phyloP scores from a whole-genome alignment of 1,140 invertebrate species.

The Acromyrmex echinatior region DNA sequence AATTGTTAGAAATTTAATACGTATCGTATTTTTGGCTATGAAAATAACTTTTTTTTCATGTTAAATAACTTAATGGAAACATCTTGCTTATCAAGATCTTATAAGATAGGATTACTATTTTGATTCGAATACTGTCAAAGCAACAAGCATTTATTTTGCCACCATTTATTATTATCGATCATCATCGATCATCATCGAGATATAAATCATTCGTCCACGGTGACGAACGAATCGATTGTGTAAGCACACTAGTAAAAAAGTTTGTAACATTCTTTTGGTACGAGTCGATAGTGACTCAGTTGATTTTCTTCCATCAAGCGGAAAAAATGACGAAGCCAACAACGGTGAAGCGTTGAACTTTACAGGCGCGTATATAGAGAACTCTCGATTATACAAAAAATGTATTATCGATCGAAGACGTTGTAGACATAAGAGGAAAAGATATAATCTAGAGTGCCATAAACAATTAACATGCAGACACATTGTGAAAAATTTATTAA shows the following conservation, averaged over 20 bases:
- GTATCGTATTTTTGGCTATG: neutral
- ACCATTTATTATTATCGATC: neutral
- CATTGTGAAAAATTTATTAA: neutral
- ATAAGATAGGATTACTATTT: neutral
- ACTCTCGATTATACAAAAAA: slow-evolving; percentile 12
- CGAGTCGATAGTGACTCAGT: slow-evolving; percentile 3
- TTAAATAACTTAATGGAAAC: neutral
- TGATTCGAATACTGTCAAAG: neutral
- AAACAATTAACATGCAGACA: neutral
- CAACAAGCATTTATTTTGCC: neutral
- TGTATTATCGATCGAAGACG: neutral
- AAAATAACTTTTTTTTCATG: neutral
- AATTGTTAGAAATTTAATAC: neutral
- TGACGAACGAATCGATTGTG: neutral
- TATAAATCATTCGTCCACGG: slow-evolving; percentile 33
- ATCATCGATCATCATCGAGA: neutral
- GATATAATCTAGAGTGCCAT: neutral
- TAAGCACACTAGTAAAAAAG: neutral
- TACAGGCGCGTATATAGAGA: neutral
- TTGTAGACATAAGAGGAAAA: neutral
- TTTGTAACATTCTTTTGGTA: slow-evolving; percentile 18
- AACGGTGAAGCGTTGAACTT: slow-evolving; percentile 12
- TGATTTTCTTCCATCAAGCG: slow-evolving; percentile 15
- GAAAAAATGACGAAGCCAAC: slow-evolving; percentile 18
- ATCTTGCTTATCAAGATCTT: neutral